Percentiles rank a stretch among this genome's conserved stretches.
These are phyloP conservation scores for Madoqua kirkii DNA, from an alignment of 2,113 vertebrate genomes.

Conservation along the genomic window DNA sequence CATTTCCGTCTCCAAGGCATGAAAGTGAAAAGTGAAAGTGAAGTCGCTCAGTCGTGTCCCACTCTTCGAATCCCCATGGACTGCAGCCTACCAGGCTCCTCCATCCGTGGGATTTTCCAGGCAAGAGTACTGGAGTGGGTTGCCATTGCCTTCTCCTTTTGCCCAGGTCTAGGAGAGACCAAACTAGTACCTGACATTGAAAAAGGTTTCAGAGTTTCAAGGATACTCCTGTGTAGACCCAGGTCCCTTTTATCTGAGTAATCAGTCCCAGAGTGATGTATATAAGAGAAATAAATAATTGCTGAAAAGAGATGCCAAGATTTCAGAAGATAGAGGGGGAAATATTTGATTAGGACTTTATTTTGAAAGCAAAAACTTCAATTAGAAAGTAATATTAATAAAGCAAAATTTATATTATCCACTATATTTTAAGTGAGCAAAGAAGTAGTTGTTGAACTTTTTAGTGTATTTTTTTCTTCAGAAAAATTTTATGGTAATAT, in stretches of 20 bases:
- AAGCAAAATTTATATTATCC: not conserved
- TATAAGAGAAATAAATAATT: not conserved
- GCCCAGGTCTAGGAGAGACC: not conserved
- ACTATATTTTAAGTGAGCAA: not conserved
- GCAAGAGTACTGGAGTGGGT: too few relatives aligned
- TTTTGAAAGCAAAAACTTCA: constrained; percentile 36
- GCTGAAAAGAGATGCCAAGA: not conserved
- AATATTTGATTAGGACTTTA: not conserved
- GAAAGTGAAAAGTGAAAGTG: too few relatives aligned
- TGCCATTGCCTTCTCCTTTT: too few relatives aligned
- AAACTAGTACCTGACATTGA: not conserved
- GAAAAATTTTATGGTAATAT: not conserved
- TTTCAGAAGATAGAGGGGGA: not conserved
- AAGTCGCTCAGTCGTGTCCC: too few relatives aligned
- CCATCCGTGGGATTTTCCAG: too few relatives aligned
- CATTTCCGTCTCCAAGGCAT: too few relatives aligned
- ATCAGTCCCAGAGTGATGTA: not conserved
- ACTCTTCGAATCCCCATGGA: too few relatives aligned
- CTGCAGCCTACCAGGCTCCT: too few relatives aligned
- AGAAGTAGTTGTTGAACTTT: not conserved
- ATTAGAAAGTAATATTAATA: constrained; percentile 1
- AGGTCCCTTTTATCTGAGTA: not conserved
- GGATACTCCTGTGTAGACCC: not conserved
- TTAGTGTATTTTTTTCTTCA: not conserved
- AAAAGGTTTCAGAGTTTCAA: not conserved